These are phyloP conservation scores for Dendrolimus pini DNA, from an alignment of 2,888 invertebrate species.

Conservation along the genomic window DNA sequence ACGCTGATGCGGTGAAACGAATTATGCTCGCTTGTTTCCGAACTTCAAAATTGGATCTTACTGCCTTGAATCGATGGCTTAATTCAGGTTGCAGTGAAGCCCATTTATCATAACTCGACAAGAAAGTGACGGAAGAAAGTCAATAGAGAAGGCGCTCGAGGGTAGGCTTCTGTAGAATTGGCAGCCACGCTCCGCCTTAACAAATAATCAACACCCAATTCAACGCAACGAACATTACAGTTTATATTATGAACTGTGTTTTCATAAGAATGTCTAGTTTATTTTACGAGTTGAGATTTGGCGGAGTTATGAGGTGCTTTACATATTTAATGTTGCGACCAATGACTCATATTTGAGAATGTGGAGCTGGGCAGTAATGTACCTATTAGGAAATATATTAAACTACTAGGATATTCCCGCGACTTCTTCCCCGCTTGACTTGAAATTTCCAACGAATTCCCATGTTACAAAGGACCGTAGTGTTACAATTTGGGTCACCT, in stretches of 20 bases:
- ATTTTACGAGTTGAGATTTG: not conserved
- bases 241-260: not conserved
- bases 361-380: no score
- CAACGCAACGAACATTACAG: conserved; percentile 1
- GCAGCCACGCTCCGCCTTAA: conserved; percentile 46
- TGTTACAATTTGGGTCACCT: no score
- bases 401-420: no score
- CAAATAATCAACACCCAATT: conserved; percentile 32
- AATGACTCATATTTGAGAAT: no score
- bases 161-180: conserved; percentile 56
- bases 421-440: no score
- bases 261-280: not conserved
- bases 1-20: conserved; percentile 64
- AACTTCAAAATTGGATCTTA: conserved; percentile 31
- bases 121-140: conserved; percentile 75
- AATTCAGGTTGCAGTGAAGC: conserved; percentile 22
- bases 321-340: not conserved
- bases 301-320: not conserved
- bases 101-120: conserved; percentile 71
- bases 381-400: no score
- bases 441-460: no score
- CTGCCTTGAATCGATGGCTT: conserved; percentile 21
- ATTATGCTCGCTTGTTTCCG: conserved; percentile 44
- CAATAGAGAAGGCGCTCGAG: conserved; percentile 71
- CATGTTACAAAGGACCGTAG: no score